phyloP scores from a whole-genome alignment of 1,140 invertebrate genomes.

The Drosophila biarmipes region DNA sequence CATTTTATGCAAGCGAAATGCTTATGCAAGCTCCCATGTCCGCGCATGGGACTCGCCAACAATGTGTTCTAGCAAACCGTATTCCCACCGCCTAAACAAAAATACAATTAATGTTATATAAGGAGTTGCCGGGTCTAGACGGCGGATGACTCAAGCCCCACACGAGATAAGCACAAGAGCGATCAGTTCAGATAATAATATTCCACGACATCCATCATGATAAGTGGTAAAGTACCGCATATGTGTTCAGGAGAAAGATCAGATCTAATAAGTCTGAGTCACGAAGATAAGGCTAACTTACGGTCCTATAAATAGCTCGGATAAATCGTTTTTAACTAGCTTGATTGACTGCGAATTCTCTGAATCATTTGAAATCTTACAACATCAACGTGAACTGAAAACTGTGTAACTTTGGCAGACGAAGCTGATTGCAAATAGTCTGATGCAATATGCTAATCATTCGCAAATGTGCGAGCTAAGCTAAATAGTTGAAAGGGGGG shows the following conservation, averaged over 20 bases:
- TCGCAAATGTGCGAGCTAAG: slow-evolving; percentile 19
- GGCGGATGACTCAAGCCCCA: slow-evolving; percentile 23
- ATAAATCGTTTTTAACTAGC: slow-evolving; percentile 17
- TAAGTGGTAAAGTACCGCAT: slow-evolving; percentile 21
- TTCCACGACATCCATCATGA: slow-evolving; percentile 41
- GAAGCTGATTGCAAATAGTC: slow-evolving; percentile 35
- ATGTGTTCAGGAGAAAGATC: slow-evolving; percentile 19
- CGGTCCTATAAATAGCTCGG: slow-evolving; percentile 9
- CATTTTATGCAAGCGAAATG: slow-evolving; percentile 64
- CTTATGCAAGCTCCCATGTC: slow-evolving; percentile 67
- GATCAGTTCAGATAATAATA: slow-evolving; percentile 47
- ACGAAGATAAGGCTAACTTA: slow-evolving; percentile 5
- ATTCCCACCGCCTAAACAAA: slow-evolving; percentile 11
- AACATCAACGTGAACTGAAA: slow-evolving; percentile 15
- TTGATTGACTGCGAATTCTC: slow-evolving; percentile 34
- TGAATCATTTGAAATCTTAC: slow-evolving; percentile 28
- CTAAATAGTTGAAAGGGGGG: slow-evolving; percentile 14
- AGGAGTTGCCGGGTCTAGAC: slow-evolving; percentile 17
- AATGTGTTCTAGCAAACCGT: slow-evolving; percentile 17
- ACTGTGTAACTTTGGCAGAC: slow-evolving; percentile 23
- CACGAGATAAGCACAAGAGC: slow-evolving; percentile 25
- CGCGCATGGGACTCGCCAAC: slow-evolving; percentile 39
- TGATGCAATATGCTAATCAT: slow-evolving; percentile 49
- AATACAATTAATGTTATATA: slow-evolving; percentile 30
- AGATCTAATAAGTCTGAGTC: slow-evolving; percentile 24